Conservation (phyloP, 2,888 invertebrate genomes). For the Drosophila cognata region DNA sequence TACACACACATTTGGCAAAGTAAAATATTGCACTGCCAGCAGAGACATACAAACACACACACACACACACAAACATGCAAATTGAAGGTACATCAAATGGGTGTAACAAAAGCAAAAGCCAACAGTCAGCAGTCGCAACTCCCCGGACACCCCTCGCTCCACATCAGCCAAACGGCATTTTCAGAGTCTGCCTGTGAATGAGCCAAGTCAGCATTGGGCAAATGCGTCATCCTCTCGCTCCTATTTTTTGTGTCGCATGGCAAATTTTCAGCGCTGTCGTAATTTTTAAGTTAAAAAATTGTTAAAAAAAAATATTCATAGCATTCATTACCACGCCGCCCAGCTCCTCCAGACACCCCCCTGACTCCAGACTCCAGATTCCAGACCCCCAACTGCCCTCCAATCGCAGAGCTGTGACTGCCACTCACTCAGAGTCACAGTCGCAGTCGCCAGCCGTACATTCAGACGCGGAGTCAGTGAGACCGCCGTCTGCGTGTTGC, state of each 20-base stretch:
- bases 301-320: slow-evolving; percentile 70
- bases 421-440: slow-evolving; percentile 38
- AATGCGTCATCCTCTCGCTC: slow-evolving; percentile 1
- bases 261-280: slow-evolving; percentile 80
- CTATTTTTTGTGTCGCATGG: slow-evolving; percentile 51
- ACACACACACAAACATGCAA: slow-evolving; percentile 40
- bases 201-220: slow-evolving; percentile 43
- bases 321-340: slow-evolving; percentile 76
- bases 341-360: slow-evolving; percentile 14
- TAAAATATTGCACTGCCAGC: slow-evolving; percentile 74
- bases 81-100: slow-evolving; percentile 76
- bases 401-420: slow-evolving; percentile 15
- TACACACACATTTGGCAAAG: slow-evolving; percentile 58
- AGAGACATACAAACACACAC: slow-evolving; percentile 37
- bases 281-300: slow-evolving; percentile 81
- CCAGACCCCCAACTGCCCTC: neutral
- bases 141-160: neutral
- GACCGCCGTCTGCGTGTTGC: slow-evolving; percentile 76
- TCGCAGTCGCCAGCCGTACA: slow-evolving; percentile 13
- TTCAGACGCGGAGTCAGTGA: slow-evolving; percentile 29
- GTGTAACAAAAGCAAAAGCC: slow-evolving; percentile 73
- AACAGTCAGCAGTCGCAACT: slow-evolving; percentile 46
- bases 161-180: slow-evolving; percentile 20
- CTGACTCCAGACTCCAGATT: slow-evolving; percentile 6
- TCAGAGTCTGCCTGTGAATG: slow-evolving; percentile 45